Evolutionary conservation across 2,113 vertebrate species (phyloP), one percentile per base, ranked within the genome.

Genomic region (Oxyura jamaicensis): DNA sequence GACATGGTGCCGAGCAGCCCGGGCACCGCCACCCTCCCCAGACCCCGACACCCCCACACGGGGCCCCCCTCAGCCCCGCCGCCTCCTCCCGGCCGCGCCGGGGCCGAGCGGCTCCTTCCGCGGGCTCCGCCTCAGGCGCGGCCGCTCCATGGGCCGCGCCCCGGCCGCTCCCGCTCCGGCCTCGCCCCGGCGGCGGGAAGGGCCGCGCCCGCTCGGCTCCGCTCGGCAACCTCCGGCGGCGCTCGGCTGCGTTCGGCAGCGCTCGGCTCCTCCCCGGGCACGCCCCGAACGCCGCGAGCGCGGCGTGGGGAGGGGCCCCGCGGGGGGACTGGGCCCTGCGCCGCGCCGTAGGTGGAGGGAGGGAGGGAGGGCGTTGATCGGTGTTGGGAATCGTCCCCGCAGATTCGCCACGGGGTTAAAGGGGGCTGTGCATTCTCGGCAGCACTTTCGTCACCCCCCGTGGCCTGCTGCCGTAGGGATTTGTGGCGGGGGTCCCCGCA

Each of bases 1-100:
- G 99, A 99, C 99, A 99, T 99, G 96, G 96, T 97, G 97, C 95
- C 95, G 97, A 48, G 59, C 59, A 11, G 59, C 46, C 59, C 59
- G 46, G 46, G 42, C 42, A 44, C 42, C 42, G 17, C 42, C 42
- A 18, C 42, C 41, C 13, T 41, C 41, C 41, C 41, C 41, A 13
- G 41, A 41, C 44, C 44, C 44, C 19, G 18, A 46, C 44, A 20
- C 46, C 10, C 46, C 10, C 46, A 11, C 46, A 48, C 20, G 20
- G 46, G 46, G 44, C 44, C 44, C 46, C 20, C 20, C 78, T 93
- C 96, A 85, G 92, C 93, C 97, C 97, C 59, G 91, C 86, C 63
- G 72, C 79, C 44, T 46, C 44, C 65, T 50, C 93, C 91, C 96
- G 78, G 62, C 87, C 90, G 94, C 89, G 77, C 89, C 81, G 93